Evolutionary conservation across 1,140 invertebrate genomes (phyloP).

Genomic region (Drosophila subpulchrella): DNA sequence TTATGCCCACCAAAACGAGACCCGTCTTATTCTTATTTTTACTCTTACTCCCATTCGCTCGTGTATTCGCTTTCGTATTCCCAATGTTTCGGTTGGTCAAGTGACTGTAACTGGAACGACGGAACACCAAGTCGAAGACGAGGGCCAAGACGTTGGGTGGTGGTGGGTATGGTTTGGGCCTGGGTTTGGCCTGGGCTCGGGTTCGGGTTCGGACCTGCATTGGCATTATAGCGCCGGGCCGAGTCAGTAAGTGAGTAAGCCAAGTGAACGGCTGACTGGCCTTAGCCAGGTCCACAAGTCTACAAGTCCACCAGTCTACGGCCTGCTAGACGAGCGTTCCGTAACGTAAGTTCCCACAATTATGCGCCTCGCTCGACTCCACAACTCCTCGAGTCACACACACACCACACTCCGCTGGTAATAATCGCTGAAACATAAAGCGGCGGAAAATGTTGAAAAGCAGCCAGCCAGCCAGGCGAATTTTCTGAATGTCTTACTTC

Average conservation of each 20-base stretch:
- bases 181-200: slow-evolving; percentile 24
- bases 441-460: slow-evolving; percentile 78
- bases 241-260: slow-evolving; percentile 49
- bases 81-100: slow-evolving; percentile 84
- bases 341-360: slow-evolving; percentile 81
- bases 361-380: slow-evolving; percentile 77
- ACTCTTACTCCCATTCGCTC: slow-evolving; percentile 16
- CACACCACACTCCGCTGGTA: slow-evolving; percentile 58
- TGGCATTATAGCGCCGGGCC: slow-evolving; percentile 75
- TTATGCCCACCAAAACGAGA: slow-evolving; percentile 72
- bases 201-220: slow-evolving; percentile 58
- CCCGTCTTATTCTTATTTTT: slow-evolving; percentile 30
- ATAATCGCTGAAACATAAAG: slow-evolving; percentile 79
- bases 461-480: slow-evolving; percentile 55
- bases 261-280: slow-evolving; percentile 74
- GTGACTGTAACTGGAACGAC: slow-evolving; percentile 83
- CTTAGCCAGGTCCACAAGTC: slow-evolving; percentile 55
- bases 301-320: slow-evolving; percentile 51
- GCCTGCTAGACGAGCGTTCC: slow-evolving; percentile 71
- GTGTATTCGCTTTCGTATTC: slow-evolving; percentile 60
- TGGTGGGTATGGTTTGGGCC: slow-evolving; percentile 30
- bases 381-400: slow-evolving; percentile 30
- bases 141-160: slow-evolving; percentile 26
- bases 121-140: slow-evolving; percentile 45
- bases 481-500: slow-evolving; percentile 70